phyloP scores from a whole-genome alignment of 2,797 vertebrate species.

The Meriones psammophilus region DNA sequence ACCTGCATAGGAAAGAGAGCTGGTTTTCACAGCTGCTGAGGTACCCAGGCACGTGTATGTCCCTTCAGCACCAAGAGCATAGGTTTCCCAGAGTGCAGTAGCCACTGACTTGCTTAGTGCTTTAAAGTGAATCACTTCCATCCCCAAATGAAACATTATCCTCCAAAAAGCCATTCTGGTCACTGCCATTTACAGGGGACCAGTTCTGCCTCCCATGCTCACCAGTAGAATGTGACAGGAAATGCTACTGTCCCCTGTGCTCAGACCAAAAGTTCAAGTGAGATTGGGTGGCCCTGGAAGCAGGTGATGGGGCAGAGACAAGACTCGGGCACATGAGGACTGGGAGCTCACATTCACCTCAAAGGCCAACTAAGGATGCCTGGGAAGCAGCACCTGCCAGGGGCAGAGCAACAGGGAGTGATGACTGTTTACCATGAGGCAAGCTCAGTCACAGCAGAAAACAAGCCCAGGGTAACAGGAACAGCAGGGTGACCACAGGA shows the following conservation, averaged over 20 bases:
- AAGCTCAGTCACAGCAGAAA: neutral
- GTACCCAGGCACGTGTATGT: rapidly evolving
- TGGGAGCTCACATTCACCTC: neutral
- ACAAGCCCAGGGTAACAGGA: neutral
- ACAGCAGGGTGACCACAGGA: neutral
- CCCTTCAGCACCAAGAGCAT: rapidly evolving
- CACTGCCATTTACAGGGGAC: neutral
- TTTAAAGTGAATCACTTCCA: neutral
- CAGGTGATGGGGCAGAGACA: no score
- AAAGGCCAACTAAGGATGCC: no score
- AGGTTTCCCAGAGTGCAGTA: neutral
- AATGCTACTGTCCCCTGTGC: no score
- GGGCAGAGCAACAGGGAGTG: rapidly evolving
- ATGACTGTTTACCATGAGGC: rapidly evolving
- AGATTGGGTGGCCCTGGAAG: no score
- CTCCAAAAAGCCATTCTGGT: neutral
- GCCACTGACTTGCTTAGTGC: neutral
- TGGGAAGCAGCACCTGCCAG: rapidly evolving
- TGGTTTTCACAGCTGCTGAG: neutral
- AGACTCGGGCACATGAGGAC: neutral
- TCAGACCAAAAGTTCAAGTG: neutral
- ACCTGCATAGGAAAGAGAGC: constrained; percentile 89
- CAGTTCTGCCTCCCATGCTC: neutral
- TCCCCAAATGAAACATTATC: neutral
- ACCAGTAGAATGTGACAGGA: rapidly evolving